phyloP scores from a whole-genome alignment of 1,140 invertebrate species.

The Saccostrea glomerata region DNA sequence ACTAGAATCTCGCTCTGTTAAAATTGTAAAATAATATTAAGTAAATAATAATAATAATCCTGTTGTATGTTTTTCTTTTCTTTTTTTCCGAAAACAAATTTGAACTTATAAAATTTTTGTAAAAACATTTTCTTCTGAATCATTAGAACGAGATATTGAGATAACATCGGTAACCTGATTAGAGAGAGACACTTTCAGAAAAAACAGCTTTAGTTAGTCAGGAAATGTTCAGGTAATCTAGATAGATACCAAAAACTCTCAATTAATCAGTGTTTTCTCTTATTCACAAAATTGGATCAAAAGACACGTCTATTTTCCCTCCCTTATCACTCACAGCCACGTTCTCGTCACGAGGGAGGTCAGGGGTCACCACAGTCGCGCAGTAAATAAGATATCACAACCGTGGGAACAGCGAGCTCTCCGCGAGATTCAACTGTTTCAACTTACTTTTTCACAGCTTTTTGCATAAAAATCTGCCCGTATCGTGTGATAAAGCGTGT shows the following conservation, averaged over 20 bases:
- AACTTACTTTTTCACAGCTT: constrained; percentile 25
- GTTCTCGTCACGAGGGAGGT: constrained; percentile 30
- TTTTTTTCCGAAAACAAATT: background rate
- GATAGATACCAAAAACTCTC: background rate
- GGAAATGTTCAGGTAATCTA: constrained; percentile 11
- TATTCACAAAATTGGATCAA: background rate
- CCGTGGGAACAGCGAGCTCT: constrained; percentile 30
- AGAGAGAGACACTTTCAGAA: background rate
- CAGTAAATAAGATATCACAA: constrained; percentile 15
- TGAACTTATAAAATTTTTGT: too few relatives aligned
- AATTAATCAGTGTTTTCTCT: constrained; percentile 19
- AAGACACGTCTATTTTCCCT: constrained; percentile 1
- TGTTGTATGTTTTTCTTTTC: background rate
- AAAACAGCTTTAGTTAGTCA: background rate
- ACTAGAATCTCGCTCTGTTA: too few relatives aligned
- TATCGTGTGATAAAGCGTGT: constrained; percentile 31
- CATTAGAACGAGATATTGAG: background rate
- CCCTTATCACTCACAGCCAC: constrained; percentile 18
- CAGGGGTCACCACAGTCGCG: constrained; percentile 18
- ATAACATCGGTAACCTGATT: background rate
- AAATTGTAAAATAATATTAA: background rate
- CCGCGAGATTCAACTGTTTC: constrained; percentile 4
- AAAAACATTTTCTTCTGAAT: background rate
- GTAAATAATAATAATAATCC: background rate
- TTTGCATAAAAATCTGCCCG: background rate